Evolutionary conservation across 2,113 vertebrate species (phyloP), one percentile per base, ranked within the genome.

Genomic region (Apaloderma vittatum): DNA sequence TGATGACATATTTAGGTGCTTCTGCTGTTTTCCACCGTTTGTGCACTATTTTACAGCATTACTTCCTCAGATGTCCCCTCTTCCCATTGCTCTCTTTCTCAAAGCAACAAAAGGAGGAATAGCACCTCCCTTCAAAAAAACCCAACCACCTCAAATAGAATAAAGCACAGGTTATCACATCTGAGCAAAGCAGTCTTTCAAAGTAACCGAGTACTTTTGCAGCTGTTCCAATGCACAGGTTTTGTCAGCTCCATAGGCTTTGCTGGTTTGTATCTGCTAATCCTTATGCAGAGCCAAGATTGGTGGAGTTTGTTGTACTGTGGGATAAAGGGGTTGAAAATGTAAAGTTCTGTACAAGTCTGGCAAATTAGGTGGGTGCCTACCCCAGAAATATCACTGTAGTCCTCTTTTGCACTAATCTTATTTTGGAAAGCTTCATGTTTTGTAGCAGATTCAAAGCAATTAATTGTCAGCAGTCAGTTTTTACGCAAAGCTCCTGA

Each of bases 201-300:
- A 34, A 63, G 32, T 21, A 10, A 24, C 1, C 27, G 20, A 32
- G 12, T 29, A 3, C n/a, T 77, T 63, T 36, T 1, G 7, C 32
- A 36, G n/a, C n/a, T 74, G 3, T 48, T 71, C 27, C 54, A 15
- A 4, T 2, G 3, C n/a, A 4, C 2, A 4, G 32, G 5, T 26
- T 79, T 37, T 29, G 24, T 15, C 23, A 46, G 12, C 48, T 52
- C 49, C 23, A 18, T 29, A 46, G 59, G 12, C 15, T 63, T 58
- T 74, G 61, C 34, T 63, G 11, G 17, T 78, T 67, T 62, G 5
- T 16, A 12, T 40, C 37, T 94, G 58, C 34, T 72, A 9, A 59
- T 40, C 5, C 0, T 12, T 18, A 4, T 6, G 20, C 4, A 67
- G 37, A 43, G 10, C 15, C 37, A 61, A 32, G 45, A 12, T 30